Evolutionary conservation across 2,113 vertebrate species (phyloP), one percentile per base, ranked within the genome.

Genomic region (Pelobates fuscus): DNA sequence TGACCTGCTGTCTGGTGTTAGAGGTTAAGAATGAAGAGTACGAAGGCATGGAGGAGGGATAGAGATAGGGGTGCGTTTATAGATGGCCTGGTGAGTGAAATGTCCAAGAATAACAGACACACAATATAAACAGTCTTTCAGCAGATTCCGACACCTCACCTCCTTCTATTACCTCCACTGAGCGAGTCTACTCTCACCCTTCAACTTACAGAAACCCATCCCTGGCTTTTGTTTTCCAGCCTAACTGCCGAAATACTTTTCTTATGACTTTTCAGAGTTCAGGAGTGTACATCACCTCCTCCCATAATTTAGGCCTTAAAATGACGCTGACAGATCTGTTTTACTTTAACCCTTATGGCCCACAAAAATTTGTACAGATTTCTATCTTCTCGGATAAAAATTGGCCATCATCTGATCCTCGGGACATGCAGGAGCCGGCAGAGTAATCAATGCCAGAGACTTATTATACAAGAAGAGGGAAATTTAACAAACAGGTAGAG

Each of bases 241-340:
- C 8, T 68, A n/a, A 77, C 57, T 30, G 25, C 32, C 57, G 41
- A 67, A 75, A 75, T 75, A 67, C n/a, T 77, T 77, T 46, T 17
- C 57, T 77, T 52, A 37, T 77, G 73, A 61, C 41, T 32, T 29
- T 20, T 24, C 44, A 2, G 7, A 58, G 62, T 60, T 49, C 27
- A 67, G 41, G 17, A 12, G 15, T 32, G 32, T 30, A 10, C 25
- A 23, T 46, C 25, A 26, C 64, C 63, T 20, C 63, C 43, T 20
- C 57, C 57, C 57, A 49, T 49, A 14, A 49, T 2, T 15, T 65
- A 23, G 57, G 21, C 4, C 37, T 1, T 17, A 4, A 49, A 41
- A 17, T 7, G 37, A 43, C 23, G 62, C 32, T 23, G 37, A 63
- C 60, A 3, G 30, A 65, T 63, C n/a, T 27, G 15, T 27, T 60